Conservation (phyloP, 1,140 invertebrate genomes). For the Euborellia annulipes region DNA sequence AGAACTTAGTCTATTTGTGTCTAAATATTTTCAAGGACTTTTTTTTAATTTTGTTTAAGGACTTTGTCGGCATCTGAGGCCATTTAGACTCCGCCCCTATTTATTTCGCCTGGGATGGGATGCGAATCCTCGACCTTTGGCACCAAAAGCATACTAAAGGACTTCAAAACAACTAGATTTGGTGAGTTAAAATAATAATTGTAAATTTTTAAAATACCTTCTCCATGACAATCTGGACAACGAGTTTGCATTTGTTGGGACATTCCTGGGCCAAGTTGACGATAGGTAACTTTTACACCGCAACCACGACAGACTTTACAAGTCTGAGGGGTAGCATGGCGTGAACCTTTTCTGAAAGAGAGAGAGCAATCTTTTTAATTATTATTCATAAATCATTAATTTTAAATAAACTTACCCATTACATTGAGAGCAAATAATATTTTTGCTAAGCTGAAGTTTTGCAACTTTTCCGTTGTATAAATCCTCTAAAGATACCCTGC, state of each 20-base stretch:
- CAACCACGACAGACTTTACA: conserved; percentile 63
- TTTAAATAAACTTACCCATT: conserved; percentile 49
- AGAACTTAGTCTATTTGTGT: too few relatives aligned
- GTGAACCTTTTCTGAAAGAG: conserved; percentile 43
- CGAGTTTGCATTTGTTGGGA: conserved; percentile 66
- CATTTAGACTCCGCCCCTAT: too few relatives aligned
- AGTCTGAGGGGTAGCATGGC: conserved; percentile 48
- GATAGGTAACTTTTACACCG: conserved; percentile 51
- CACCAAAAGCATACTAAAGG: too few relatives aligned
- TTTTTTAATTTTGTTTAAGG: too few relatives aligned
- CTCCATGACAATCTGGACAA: conserved; percentile 50
- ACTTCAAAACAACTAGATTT: too few relatives aligned
- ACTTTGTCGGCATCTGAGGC: too few relatives aligned
- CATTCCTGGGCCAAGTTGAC: conserved; percentile 62
- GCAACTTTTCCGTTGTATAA: conserved; percentile 78
- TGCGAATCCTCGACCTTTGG: too few relatives aligned
- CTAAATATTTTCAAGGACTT: too few relatives aligned
- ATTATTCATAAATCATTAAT: too few relatives aligned
- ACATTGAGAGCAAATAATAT: conserved; percentile 71
- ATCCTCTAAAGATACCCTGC: conserved; percentile 71
- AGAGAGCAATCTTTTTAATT: too few relatives aligned
- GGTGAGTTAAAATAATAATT: too few relatives aligned
- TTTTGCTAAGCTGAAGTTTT: conserved; percentile 71
- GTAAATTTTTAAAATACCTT: conserved; percentile 32
- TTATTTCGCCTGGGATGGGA: too few relatives aligned